Conservation (phyloP, 2,113 vertebrate genomes). For the Hemibagrus wyckioides region DNA sequence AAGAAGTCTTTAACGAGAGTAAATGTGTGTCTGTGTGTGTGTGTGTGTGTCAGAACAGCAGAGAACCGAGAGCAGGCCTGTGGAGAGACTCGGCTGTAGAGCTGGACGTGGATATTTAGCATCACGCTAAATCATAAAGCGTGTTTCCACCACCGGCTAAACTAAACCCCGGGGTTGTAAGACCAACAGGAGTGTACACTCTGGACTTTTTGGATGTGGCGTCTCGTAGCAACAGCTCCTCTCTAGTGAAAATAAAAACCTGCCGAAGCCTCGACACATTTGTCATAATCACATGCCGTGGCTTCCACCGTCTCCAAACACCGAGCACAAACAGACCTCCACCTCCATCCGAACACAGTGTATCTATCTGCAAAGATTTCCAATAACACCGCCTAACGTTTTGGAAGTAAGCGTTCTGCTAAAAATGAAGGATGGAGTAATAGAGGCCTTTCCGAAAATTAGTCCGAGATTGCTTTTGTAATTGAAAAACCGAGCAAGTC, state of each 20-base stretch:
- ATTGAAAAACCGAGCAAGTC: conserved; percentile 44
- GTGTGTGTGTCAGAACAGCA: not conserved
- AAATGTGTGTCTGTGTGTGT: not conserved
- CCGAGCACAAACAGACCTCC: conserved; percentile 5
- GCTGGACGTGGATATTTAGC: not conserved
- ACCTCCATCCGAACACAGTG: not conserved
- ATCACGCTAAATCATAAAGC: not conserved
- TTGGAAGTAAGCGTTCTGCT: not conserved
- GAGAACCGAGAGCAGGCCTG: not conserved
- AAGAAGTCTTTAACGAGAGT: not conserved
- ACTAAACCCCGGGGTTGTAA: not conserved
- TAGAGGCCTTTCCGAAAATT: conserved; percentile 26
- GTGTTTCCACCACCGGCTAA: not conserved
- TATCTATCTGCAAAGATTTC: conserved; percentile 22
- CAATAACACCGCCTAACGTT: conserved; percentile 14
- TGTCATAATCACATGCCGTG: not conserved
- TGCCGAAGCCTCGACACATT: not conserved
- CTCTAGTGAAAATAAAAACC: not conserved
- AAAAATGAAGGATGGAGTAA: conserved; percentile 43
- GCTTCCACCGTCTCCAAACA: not conserved
- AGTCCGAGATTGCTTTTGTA: conserved; percentile 42
- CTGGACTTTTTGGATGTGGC: not conserved
- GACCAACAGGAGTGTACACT: not conserved
- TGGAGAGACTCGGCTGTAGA: not conserved
- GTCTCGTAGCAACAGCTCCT: conserved; percentile 6